Percentiles rank a stretch among this genome's conserved stretches.
phyloP scores from a whole-genome alignment of 1,140 invertebrate genomes.

The Lordiphosa clarofinis region DNA sequence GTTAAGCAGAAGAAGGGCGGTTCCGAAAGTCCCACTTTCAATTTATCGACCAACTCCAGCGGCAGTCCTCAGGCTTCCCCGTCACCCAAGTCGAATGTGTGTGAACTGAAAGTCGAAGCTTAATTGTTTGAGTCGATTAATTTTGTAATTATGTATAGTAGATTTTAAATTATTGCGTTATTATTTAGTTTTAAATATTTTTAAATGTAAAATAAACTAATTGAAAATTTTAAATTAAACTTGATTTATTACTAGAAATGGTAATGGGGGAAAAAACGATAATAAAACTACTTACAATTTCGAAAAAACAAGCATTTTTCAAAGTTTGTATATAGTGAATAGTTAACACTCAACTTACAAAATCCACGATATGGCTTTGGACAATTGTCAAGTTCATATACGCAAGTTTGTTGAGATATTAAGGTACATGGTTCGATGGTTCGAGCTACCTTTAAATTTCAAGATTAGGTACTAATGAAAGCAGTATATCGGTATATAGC shows the following conservation, averaged over 20 bases:
- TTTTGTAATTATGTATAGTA: conserved; percentile 34
- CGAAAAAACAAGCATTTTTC: too few species aligned
- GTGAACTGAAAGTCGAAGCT: conserved; percentile 42
- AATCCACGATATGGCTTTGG: too few species aligned
- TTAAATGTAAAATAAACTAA: conserved; percentile 23
- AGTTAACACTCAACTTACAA: too few species aligned
- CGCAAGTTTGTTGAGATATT: too few species aligned
- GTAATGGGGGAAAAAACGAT: too few species aligned
- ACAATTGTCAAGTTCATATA: too few species aligned
- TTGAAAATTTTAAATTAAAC: conserved; percentile 5
- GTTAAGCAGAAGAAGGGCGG: conserved; percentile 96
- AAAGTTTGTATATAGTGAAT: too few species aligned
- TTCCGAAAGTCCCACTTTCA: conserved; percentile 76
- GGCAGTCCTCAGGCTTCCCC: conserved; percentile 53
- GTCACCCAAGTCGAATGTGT: conserved; percentile 18
- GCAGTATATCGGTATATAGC: too few species aligned
- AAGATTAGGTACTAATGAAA: too few species aligned
- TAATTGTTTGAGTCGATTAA: conserved; percentile 6
- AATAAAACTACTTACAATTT: too few species aligned
- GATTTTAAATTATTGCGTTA: conserved; percentile 11
- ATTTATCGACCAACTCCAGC: conserved; percentile 53
- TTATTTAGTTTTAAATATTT: conserved; percentile 29
- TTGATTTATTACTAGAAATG: neutral
- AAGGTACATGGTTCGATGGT: too few species aligned
- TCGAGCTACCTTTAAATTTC: too few species aligned